Base-by-base conservation (phyloP, 2,888 invertebrate genomes). In the Synergus laeviventris region DNA sequence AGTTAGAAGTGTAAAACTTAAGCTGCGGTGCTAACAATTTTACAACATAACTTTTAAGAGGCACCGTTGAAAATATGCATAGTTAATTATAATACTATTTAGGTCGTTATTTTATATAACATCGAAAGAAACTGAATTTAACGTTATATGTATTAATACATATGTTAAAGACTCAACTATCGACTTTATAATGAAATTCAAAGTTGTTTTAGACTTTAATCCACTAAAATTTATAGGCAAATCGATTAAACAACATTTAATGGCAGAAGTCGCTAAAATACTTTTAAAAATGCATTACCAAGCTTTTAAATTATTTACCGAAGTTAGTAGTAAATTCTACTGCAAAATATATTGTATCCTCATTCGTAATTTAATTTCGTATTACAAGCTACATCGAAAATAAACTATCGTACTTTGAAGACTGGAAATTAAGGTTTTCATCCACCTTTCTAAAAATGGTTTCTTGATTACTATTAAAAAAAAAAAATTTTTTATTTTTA, bases 281-380 rank as follows among this genome's bases (percentile, higher is more conserved):
- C 42, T 24, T 59, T 64, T 54, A 31, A 31, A 49, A 70, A 70
- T 36, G 31, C 49, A 70, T 31, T 70, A 45, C 70, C 31, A 70
- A 49, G 31, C 70, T 49, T 49, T 70, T 70, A 70, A 70, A 70
- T 70, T 70, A 70, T 70, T 70, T 36, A 70, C n/a, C 36, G 49
- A 49, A 31, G 42, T 45, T 45, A 31, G 66, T 45, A 49, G 66
- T 70, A 45, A 45, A 70, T 45, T 21, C 45, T 45, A 70, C 24
- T 70, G 42, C 42, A 70, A 31, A 42, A 49, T 31, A 49, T 70
- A 45, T 45, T 49, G 7, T 70, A 70, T 70, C 38, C 11, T 38
- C 24, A 59, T n/a, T 31, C 14, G 16, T 66, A 66, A 66, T 11
- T 45, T 45, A 45, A 70, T 45, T 16, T 70, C 45, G 42, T 66